Evolutionary conservation across 64 coral and sea anemone genomes (phyloP).

Genomic region (Porites australiensis): DNA sequence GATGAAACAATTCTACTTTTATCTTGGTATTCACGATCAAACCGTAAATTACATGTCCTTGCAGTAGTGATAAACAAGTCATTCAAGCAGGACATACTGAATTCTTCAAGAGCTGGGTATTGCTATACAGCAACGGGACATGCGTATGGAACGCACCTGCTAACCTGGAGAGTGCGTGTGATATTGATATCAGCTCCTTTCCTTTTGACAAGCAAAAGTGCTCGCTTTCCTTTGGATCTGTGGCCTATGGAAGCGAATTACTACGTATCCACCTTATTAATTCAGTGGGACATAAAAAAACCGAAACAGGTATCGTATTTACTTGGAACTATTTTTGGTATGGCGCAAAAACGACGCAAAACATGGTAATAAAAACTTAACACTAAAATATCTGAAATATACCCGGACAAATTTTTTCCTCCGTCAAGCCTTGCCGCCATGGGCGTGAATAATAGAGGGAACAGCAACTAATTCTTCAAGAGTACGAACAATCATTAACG

Average conservation of each 20-base stretch:
- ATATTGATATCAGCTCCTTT: conserved; percentile 41
- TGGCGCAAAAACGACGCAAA: too few relatives aligned
- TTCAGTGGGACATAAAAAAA: neutral
- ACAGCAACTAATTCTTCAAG: too few relatives aligned
- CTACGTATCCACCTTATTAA: conserved; percentile 28
- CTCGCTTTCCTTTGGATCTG: conserved; percentile 69
- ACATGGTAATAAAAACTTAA: too few relatives aligned
- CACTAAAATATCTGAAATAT: too few relatives aligned
- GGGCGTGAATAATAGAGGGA: too few relatives aligned
- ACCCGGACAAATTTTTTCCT: too few relatives aligned
- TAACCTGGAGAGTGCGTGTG: conserved; percentile 73
- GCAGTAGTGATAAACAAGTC: conserved; percentile 58
- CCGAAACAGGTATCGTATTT: neutral
- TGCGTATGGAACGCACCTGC: conserved; percentile 60
- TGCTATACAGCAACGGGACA: conserved; percentile 57
- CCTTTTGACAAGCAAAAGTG: conserved; percentile 77
- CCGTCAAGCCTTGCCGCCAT: too few relatives aligned
- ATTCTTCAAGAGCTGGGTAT: conserved; percentile 73
- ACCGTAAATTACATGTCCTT: neutral
- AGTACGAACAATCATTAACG: too few relatives aligned
- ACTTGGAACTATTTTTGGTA: too few relatives aligned
- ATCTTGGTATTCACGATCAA: too few relatives aligned
- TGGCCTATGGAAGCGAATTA: conserved; percentile 63
- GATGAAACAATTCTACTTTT: too few relatives aligned
- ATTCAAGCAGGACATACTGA: conserved; percentile 63